A percentile compares a stretch with the other conserved stretches of the same genome.
Conservation (phyloP, 2,797 vertebrate species). For the Muraenolepis orangiensis region DNA sequence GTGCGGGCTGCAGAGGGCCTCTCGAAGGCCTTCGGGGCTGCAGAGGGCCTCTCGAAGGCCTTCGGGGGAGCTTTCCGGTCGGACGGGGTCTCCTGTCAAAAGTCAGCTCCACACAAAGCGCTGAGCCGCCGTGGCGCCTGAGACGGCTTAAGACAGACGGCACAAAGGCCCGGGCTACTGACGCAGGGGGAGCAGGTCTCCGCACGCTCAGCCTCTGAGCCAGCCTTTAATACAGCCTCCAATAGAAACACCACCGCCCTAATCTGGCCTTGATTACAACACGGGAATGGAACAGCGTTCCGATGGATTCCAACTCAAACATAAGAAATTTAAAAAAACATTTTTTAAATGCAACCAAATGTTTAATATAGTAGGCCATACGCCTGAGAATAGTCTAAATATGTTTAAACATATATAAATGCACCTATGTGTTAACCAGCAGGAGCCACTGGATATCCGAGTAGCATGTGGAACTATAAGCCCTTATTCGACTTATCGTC, state of each 20-base stretch:
- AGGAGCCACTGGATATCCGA: background rate
- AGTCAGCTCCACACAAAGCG: constrained; percentile 47
- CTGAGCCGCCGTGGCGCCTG: constrained; percentile 28
- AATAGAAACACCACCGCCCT: no score
- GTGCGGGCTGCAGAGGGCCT: no score
- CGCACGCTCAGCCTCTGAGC: no score
- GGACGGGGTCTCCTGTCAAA: constrained; percentile 59
- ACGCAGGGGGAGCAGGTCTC: constrained; percentile 3
- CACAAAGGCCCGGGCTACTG: constrained; percentile 19
- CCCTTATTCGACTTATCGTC: background rate
- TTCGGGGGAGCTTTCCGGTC: constrained; percentile 54
- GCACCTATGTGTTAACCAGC: background rate
- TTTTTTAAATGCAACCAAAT: no score
- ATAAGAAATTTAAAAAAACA: background rate
- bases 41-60: constrained; percentile 42
- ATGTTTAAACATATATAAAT: background rate
- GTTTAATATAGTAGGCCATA: background rate
- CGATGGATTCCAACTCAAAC: background rate
- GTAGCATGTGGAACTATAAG: background rate
- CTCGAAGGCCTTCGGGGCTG: constrained; percentile 20
- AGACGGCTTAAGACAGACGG: constrained; percentile 48
- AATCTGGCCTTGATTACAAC: no score
- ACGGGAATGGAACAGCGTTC: background rate
- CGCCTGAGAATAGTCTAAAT: background rate
- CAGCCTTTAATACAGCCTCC: no score